Evolutionary conservation across 1,140 invertebrate species (phyloP).

Genomic region (Macrosteles quadrilineatus): DNA sequence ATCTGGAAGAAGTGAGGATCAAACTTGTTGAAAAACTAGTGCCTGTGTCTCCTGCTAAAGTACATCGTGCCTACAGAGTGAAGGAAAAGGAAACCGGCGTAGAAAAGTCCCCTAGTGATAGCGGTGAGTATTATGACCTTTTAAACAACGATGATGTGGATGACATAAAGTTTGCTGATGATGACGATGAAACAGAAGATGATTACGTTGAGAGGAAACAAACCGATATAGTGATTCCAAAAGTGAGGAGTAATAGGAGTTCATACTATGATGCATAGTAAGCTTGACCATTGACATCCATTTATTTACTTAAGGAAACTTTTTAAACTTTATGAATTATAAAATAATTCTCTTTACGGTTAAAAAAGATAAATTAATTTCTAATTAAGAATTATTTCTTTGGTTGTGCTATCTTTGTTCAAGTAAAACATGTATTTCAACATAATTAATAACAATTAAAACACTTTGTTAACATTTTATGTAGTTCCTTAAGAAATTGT

Average conservation of each 20-base stretch:
- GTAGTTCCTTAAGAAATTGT: too few species aligned
- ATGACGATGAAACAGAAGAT: slow-evolving; percentile 53
- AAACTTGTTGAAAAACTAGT: slow-evolving; percentile 41
- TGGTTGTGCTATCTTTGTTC: too few species aligned
- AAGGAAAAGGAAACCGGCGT: slow-evolving; percentile 48
- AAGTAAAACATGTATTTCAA: too few species aligned
- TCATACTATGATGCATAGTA: slow-evolving; percentile 19
- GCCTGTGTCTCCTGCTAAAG: slow-evolving; percentile 46
- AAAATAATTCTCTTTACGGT: too few species aligned
- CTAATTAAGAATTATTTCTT: too few species aligned
- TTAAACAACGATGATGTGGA: slow-evolving; percentile 51
- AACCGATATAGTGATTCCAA: neutral
- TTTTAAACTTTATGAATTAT: too few species aligned
- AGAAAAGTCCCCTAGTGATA: slow-evolving; percentile 44
- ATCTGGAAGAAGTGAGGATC: neutral
- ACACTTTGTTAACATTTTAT: too few species aligned
- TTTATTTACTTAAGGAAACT: too few species aligned
- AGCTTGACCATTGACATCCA: too few species aligned
- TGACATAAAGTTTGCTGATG: slow-evolving; percentile 55
- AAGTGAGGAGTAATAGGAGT: slow-evolving; percentile 9
- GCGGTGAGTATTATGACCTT: slow-evolving; percentile 50
- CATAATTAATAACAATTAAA: too few species aligned
- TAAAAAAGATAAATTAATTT: too few species aligned
- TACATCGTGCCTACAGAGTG: slow-evolving; percentile 42
- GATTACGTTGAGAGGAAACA: neutral